Evolutionary conservation across 2,888 invertebrate species (phyloP).

Genomic region (Epirrhoe tristata): DNA sequence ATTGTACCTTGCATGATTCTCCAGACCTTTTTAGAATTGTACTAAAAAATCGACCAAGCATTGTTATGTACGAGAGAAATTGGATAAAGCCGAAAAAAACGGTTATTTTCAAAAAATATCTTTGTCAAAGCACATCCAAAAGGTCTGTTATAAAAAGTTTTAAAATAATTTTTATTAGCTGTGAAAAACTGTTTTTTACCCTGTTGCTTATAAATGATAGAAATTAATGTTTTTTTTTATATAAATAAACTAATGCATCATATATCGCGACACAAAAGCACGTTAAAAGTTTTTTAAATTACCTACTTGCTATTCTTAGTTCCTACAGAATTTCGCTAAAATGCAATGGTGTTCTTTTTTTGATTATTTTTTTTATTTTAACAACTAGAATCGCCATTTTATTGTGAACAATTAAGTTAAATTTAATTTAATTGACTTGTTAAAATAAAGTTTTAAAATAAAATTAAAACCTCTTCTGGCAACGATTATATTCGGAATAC

Average conservation of each 20-base stretch:
- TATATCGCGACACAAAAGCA: not conserved
- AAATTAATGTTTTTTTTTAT: not conserved
- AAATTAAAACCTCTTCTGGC: not conserved
- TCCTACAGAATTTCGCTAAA: slow-evolving; percentile 1
- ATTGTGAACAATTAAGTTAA: not conserved
- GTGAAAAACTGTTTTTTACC: slow-evolving; percentile 50
- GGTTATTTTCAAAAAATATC: slow-evolving; percentile 69
- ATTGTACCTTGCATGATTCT: not conserved
- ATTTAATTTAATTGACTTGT: slow-evolving; percentile 19
- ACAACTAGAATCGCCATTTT: not conserved
- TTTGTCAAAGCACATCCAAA: slow-evolving; percentile 66
- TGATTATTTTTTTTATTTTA: not conserved
- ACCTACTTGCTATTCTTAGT: not conserved
- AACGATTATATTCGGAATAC: not conserved
- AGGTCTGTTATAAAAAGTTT: slow-evolving; percentile 53
- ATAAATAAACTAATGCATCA: not conserved
- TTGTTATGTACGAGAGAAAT: slow-evolving; percentile 38
- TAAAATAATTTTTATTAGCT: slow-evolving; percentile 48
- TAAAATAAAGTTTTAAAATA: slow-evolving; percentile 9
- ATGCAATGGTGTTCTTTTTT: not conserved
- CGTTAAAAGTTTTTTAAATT: not conserved
- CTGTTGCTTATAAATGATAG: slow-evolving; percentile 50
- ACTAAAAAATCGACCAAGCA: slow-evolving; percentile 2
- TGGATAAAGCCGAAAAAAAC: slow-evolving; percentile 57
- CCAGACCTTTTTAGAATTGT: not conserved